Evolutionary conservation across 2,113 vertebrate species (phyloP), one percentile per base, ranked within the genome.

Genomic region (Acrocephalus arundinaceus): DNA sequence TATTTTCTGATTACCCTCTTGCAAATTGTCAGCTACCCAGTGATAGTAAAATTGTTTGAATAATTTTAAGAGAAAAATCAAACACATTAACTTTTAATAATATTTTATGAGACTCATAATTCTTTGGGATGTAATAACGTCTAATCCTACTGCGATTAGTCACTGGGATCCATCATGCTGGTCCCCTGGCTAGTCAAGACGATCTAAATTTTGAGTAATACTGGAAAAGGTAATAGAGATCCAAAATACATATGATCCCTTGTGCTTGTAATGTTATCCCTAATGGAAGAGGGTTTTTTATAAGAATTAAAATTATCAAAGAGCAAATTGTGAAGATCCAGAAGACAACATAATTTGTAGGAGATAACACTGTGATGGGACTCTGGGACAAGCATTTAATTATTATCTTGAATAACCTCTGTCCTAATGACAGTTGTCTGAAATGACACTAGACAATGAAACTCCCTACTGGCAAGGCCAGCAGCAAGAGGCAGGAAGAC

Each of bases 61-160:
- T 95, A 94, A 95, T 74, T 94, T 96, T 93, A 96, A 84, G 79
- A 93, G 90, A 96, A 96, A 97, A 97, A 95, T 86, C 80, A 96
- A 97, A 90, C 82, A 71, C 78, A 93, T 96, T 93, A 95, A 95
- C 85, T 94, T 97, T 97, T 96, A 97, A 96, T 96, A 97, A 82
- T 94, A 96, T 91, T 96, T 97, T 95, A 96, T 79, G 91, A 92
- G 85, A 41, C 41, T 95, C 89, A 81, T 94, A 93, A 94, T 95
- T 97, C 95, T 94, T 92, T 95, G 63, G 94, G 63, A 93, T 91
- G 58, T 93, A 96, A 95, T 88, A 94, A 96, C 89, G 57, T 89
- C 81, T 90, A 90, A 76, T 94, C 95, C 81, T 81, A 82, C 95
- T 94, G 94, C 0, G 31, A 91, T 93, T 93, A 97, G 94, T 97